These are phyloP conservation scores for Gari tellinella DNA, from an alignment of 2,888 invertebrate genomes.

Conservation along the genomic window DNA sequence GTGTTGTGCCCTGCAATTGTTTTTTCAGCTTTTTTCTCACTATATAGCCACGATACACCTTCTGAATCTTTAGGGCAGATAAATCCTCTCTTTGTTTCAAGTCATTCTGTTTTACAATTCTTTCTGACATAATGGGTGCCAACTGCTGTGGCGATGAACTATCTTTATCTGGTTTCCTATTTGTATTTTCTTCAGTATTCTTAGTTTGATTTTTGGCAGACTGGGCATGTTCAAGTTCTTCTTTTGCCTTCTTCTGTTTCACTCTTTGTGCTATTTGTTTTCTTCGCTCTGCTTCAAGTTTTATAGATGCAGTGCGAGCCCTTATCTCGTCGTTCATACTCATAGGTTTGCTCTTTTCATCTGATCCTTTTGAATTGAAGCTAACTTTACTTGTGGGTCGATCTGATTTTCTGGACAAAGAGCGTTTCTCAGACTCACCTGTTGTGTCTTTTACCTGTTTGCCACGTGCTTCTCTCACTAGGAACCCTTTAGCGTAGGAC, in stretches of 20 bases:
- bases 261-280: slow-evolving; percentile 40
- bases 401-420: background rate
- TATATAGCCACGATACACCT: slow-evolving; percentile 46
- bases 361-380: slow-evolving; percentile 4
- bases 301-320: slow-evolving; percentile 49
- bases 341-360: slow-evolving; percentile 1
- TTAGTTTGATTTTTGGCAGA: slow-evolving; percentile 28
- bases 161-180: background rate
- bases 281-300: slow-evolving; percentile 52
- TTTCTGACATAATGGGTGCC: slow-evolving; percentile 24
- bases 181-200: slow-evolving; percentile 12
- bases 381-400: slow-evolving; percentile 14
- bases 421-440: background rate
- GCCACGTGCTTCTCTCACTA: slow-evolving; percentile 14
- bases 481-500: slow-evolving; percentile 30
- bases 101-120: background rate
- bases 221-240: slow-evolving; percentile 20
- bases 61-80: slow-evolving; percentile 48
- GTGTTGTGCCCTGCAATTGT: slow-evolving; percentile 6
- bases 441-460: background rate
- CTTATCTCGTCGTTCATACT: slow-evolving; percentile 12
- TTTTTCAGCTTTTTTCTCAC: slow-evolving; percentile 25
- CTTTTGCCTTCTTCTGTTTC: slow-evolving; percentile 27
- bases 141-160: background rate
- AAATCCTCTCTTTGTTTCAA: slow-evolving; percentile 1